Evolutionary conservation across 1,140 invertebrate species (phyloP).

Genomic region (Drosophila seguyi): DNA sequence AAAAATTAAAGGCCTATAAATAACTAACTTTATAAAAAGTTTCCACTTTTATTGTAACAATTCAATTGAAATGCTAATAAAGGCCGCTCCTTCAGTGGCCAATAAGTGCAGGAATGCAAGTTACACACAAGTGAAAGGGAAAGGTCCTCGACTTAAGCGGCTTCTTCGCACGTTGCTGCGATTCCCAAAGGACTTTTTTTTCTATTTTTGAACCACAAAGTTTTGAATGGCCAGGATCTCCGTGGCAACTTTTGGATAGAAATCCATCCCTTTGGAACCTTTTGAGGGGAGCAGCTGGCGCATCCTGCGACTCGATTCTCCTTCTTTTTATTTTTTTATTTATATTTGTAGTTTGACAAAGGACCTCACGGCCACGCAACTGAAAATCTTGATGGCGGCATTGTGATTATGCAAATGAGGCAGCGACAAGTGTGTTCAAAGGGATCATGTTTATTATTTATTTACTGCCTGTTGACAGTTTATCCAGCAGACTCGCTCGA

Average conservation of each 20-base stretch:
- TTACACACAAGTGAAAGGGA: conserved; percentile 6
- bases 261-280: conserved; percentile 30
- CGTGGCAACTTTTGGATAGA: conserved; percentile 40
- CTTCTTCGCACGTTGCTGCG: conserved; percentile 5
- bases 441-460: conserved; percentile 81
- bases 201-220: conserved; percentile 37
- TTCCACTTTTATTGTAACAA: conserved; percentile 13
- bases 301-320: conserved; percentile 28
- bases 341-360: conserved; percentile 43
- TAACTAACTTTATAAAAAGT: background rate
- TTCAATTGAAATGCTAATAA: conserved; percentile 9
- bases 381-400: conserved; percentile 45
- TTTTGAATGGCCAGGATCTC: conserved; percentile 36
- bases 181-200: conserved; percentile 18
- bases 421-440: conserved; percentile 70
- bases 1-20: background rate
- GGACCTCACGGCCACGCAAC: conserved; percentile 7
- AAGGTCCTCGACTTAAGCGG: conserved; percentile 3
- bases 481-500: conserved; percentile 52
- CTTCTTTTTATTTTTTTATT: background rate
- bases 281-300: conserved; percentile 41
- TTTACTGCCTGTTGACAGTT: conserved; percentile 76
- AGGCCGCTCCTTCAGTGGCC: background rate
- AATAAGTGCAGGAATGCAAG: conserved; percentile 41
- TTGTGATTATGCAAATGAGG: conserved; percentile 77